Conservation (phyloP, 2,113 vertebrate genomes). For the Fregata magnificens region DNA sequence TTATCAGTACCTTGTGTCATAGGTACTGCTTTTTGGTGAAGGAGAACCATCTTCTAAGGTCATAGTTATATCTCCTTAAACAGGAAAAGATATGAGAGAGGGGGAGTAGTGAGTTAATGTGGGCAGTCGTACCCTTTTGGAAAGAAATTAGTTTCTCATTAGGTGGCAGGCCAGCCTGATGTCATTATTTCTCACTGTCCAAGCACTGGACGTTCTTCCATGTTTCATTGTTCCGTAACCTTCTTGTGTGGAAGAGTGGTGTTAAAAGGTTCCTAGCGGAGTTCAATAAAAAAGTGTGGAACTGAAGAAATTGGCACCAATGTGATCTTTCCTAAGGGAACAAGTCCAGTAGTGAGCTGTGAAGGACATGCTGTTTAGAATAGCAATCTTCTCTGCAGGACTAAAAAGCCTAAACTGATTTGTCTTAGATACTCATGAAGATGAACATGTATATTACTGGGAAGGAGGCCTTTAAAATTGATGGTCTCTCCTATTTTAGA, state of each 20-base stretch:
- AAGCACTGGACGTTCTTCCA: not conserved
- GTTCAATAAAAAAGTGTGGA: not conserved
- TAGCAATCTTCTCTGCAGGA: not conserved
- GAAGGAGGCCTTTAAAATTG: not conserved
- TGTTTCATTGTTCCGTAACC: not conserved
- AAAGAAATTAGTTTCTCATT: not conserved
- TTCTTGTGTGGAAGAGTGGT: conserved; percentile 1
- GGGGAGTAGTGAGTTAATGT: rapidly evolving
- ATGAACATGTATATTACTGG: not conserved
- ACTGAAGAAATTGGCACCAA: not conserved
- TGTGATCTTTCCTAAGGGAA: conserved; percentile 27
- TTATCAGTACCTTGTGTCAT: not conserved
- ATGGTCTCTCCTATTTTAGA: not conserved
- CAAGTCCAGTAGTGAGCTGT: not conserved
- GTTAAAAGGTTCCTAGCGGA: not conserved
- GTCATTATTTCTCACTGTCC: not conserved
- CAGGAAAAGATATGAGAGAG: not conserved
- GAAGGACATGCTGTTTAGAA: not conserved
- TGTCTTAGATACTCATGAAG: not conserved
- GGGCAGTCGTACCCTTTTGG: not conserved
- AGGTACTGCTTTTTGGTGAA: not conserved
- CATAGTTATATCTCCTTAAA: not conserved
- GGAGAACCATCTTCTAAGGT: not conserved
- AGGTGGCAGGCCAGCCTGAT: not conserved
- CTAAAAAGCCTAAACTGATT: not conserved